Evolutionary conservation across 1,140 invertebrate genomes (phyloP).

Genomic region (Zaprionus kolodkinae): DNA sequence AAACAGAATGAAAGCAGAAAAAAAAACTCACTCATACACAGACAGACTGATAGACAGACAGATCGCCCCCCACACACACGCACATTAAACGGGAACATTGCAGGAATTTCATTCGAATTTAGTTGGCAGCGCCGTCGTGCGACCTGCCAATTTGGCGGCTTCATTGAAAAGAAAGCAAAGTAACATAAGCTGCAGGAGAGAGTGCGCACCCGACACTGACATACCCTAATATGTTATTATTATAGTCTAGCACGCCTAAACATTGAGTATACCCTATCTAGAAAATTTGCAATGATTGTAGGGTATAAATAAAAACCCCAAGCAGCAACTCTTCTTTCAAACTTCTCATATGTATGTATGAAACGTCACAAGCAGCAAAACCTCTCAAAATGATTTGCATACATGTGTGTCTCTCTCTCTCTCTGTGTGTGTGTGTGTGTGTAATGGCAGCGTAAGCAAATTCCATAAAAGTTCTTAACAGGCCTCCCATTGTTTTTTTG

Average conservation of each 20-base stretch:
- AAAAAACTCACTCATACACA: conserved; percentile 23
- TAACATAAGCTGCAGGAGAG: conserved; percentile 19
- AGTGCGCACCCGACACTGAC: too few species aligned
- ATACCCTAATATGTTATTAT: too few species aligned
- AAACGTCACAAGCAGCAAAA: conserved; percentile 9
- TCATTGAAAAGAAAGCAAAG: conserved; percentile 23
- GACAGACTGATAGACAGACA: conserved; percentile 1
- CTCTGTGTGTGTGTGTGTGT: conserved; percentile 1
- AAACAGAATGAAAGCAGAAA: background rate
- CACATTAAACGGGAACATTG: conserved; percentile 41
- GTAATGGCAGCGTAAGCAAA: conserved; percentile 32
- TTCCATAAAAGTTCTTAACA: conserved; percentile 38
- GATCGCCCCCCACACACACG: background rate
- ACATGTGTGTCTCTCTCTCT: background rate
- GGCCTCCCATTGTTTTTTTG: conserved; percentile 22
- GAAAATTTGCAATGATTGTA: too few species aligned
- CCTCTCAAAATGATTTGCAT: conserved; percentile 4
- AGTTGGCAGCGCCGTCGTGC: conserved; percentile 32
- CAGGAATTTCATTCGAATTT: conserved; percentile 50
- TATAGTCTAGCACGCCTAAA: too few species aligned
- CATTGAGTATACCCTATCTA: background rate
- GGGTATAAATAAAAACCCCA: background rate
- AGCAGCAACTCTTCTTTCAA: background rate
- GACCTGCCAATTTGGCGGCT: conserved; percentile 35
- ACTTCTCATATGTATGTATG: background rate